These are phyloP conservation scores for Callyntrura guangdongensis DNA, from an alignment of 2,888 invertebrate species.

Conservation along the genomic window DNA sequence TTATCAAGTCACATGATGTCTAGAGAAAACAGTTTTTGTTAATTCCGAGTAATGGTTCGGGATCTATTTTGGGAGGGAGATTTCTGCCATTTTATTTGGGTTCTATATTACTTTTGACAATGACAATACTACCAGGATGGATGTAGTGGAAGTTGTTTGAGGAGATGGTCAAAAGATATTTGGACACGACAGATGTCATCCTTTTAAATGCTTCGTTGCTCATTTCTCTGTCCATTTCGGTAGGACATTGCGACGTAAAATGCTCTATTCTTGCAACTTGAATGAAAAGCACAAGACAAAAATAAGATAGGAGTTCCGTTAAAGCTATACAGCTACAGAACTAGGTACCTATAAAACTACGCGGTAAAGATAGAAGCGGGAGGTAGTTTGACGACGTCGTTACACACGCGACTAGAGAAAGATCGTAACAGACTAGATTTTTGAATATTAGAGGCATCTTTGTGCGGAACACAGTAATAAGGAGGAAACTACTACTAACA, in stretches of 20 bases:
- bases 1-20: background rate
- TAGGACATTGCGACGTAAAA: conserved; percentile 46
- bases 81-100: background rate
- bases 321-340: background rate
- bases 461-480: too few relatives aligned
- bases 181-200: conserved; percentile 72
- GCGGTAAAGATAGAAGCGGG: background rate
- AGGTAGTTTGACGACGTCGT: conserved; percentile 2
- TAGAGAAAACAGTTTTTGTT: background rate
- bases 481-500: too few relatives aligned
- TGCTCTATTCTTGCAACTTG: conserved; percentile 46
- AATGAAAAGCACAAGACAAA: conserved; percentile 20
- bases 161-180: conserved; percentile 60
- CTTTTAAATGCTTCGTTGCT: conserved; percentile 67
- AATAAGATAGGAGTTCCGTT: background rate
- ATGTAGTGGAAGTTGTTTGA: background rate
- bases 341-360: too few relatives aligned
- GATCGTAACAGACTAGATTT: too few relatives aligned
- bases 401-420: background rate
- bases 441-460: too few relatives aligned
- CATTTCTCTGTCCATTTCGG: conserved; percentile 56
- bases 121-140: background rate
- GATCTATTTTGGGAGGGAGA: conserved; percentile 18
- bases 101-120: conserved; percentile 19
- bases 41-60: conserved; percentile 26